Evolutionary conservation across 2,113 vertebrate species (phyloP), one percentile per base, ranked within the genome.

Genomic region (Entomyzon cyanotis): DNA sequence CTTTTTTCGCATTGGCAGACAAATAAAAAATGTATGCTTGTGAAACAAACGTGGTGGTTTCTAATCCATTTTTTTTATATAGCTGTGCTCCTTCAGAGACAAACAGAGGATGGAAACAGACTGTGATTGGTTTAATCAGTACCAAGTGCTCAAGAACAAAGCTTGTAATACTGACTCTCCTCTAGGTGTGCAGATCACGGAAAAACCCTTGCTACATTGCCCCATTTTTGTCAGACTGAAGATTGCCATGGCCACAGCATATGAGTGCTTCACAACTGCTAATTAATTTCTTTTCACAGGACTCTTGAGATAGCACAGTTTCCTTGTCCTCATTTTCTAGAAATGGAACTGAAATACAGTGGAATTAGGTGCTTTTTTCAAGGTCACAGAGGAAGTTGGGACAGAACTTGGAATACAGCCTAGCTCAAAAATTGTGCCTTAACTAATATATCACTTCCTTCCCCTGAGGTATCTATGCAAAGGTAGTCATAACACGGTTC

Each of bases 261-360:
- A 88, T 49, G 71, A 95, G 63, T 64, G 52, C 60, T 90, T 96
- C 92, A 75, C 79, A 92, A 92, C 60, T 74, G 76, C 94, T 96
- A 97, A 97, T 96, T 94, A 96, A 94, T 95, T 95, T 96, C 20
- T 84, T 95, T 91, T 93, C 92, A 89, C 71, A 75, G 53, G 83
- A 74, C 83, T 92, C 93, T 81, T 84, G 94, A 93, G 90, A 90
- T 81, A 92, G 71, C 73, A 94, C 44, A 81, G 30, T 96, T 96
- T 87, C 71, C 80, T 86, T 95, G 95, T 86, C 93, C 95, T 96
- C 93, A 30, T 96, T 97, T 95, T 92, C 73, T 88, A 56, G 79
- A 96, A 97, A 60, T 84, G 76, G 93, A 94, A 80, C 44, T 86
- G 79, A 93, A 93, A 94, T 86, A 91, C 37, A 77, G 35, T 84